Evolutionary conservation across 2,113 vertebrate species (phyloP).

Genomic region (Odocoileus virginianus): DNA sequence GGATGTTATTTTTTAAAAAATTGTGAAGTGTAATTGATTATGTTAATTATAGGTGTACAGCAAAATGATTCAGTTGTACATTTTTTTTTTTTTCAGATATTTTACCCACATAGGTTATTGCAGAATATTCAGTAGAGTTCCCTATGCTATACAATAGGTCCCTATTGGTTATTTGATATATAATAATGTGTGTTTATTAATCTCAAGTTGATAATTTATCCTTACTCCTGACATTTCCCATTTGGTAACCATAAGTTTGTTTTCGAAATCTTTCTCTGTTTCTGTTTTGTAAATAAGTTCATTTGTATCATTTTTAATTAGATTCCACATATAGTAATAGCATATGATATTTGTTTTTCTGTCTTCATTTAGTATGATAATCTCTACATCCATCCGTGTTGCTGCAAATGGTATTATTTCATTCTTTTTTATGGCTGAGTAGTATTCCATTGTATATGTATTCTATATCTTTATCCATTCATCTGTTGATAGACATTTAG

Average conservation of each 20-base stretch:
- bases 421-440: not conserved
- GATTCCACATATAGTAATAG: not conserved
- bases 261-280: not conserved
- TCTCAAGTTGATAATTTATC: not conserved
- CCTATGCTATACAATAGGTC: not conserved
- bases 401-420: not conserved
- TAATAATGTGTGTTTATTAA: not conserved
- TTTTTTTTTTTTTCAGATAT: not conserved
- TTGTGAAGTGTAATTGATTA: not conserved
- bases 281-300: not conserved
- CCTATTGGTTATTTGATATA: not conserved
- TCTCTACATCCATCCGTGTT: not conserved
- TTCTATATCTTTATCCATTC: not conserved
- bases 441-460: not conserved
- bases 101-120: not conserved
- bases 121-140: not conserved
- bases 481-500: not conserved
- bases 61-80: not conserved
- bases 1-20: not conserved
- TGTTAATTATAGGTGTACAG: not conserved
- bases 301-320: not conserved
- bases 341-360: not conserved
- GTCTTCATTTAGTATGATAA: not conserved
- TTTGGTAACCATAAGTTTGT: not conserved
- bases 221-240: not conserved